These are phyloP conservation scores for Harmothoe impar DNA, from an alignment of 2,888 invertebrate species.

Conservation along the genomic window DNA sequence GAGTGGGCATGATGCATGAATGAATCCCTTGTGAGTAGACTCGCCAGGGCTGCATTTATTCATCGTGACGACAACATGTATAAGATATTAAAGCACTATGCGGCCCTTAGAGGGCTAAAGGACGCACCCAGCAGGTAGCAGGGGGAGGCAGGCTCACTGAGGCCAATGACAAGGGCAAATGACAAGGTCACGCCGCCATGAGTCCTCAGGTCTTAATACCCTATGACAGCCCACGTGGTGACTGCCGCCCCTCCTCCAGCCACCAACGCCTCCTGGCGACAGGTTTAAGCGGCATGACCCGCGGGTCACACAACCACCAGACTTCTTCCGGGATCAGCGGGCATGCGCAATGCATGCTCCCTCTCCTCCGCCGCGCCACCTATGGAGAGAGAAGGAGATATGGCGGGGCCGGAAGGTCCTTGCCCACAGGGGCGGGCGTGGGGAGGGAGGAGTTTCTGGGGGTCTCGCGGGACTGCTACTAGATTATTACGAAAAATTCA, in stretches of 20 bases:
- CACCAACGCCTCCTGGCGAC: slow-evolving; percentile 9
- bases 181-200: slow-evolving; percentile 21
- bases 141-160: neutral
- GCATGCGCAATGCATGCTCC: neutral
- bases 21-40: no score
- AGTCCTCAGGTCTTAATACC: neutral
- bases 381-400: neutral
- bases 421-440: slow-evolving; percentile 40
- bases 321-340: slow-evolving; percentile 40
- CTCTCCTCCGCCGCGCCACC: neutral
- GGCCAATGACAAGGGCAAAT: slow-evolving; percentile 48
- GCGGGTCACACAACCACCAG: neutral
- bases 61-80: no score
- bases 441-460: neutral
- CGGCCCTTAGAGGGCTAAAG: no score
- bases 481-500: slow-evolving; percentile 61
- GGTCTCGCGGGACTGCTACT: neutral
- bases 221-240: neutral
- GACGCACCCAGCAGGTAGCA: slow-evolving; percentile 48
- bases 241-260: neutral
- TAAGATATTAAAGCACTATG: no score
- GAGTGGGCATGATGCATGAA: no score
- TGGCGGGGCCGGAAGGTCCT: neutral
- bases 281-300: slow-evolving; percentile 53
- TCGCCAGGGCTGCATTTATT: no score